A percentile compares a stretch with the other conserved stretches of the same genome.
These are phyloP conservation scores for Gadus chalcogrammus DNA, from an alignment of 2,113 vertebrate species.

Conservation along the genomic window DNA sequence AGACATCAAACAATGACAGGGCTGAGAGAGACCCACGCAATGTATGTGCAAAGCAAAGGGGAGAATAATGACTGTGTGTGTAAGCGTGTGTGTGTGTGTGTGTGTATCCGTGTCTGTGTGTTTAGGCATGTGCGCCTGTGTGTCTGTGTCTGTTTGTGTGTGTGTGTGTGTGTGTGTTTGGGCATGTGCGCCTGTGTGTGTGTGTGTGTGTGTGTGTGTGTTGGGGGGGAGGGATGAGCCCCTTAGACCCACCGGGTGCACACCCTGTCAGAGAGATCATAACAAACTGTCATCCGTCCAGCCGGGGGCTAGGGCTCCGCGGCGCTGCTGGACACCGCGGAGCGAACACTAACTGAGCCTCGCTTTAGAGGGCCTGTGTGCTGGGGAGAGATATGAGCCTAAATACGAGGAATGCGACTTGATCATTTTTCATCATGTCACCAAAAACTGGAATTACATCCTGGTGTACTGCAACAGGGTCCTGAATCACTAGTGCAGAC, in stretches of 20 bases:
- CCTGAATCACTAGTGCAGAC: too few relatives aligned
- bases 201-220: slow-evolving; percentile 22
- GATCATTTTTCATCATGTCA: too few relatives aligned
- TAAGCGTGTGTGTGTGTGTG: neutral
- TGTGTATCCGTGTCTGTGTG: slow-evolving; percentile 16
- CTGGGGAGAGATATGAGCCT: slow-evolving; percentile 29
- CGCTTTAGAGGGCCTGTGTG: slow-evolving; percentile 31
- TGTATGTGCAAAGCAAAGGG: neutral
- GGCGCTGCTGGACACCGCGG: slow-evolving; percentile 54
- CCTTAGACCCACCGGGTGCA: slow-evolving; percentile 47
- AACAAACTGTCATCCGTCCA: slow-evolving; percentile 70
- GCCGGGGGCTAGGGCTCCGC: slow-evolving; percentile 56
- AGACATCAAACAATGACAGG: neutral
- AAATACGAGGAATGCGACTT: slow-evolving; percentile 4
- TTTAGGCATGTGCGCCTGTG: slow-evolving; percentile 4
- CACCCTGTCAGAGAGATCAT: slow-evolving; percentile 71
- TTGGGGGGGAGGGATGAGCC: slow-evolving; percentile 32
- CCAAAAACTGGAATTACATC: too few relatives aligned
- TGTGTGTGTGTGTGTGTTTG: slow-evolving; percentile 22
- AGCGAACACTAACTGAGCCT: slow-evolving; percentile 40
- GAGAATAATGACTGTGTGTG: slow-evolving; percentile 5
- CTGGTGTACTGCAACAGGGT: too few relatives aligned
- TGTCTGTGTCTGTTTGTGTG: slow-evolving; percentile 8
- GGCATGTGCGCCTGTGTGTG: slow-evolving; percentile 6
- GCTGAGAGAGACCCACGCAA: neutral